Conservation (phyloP, 2,797 vertebrate species). For the Sebastolobus alascanus region DNA sequence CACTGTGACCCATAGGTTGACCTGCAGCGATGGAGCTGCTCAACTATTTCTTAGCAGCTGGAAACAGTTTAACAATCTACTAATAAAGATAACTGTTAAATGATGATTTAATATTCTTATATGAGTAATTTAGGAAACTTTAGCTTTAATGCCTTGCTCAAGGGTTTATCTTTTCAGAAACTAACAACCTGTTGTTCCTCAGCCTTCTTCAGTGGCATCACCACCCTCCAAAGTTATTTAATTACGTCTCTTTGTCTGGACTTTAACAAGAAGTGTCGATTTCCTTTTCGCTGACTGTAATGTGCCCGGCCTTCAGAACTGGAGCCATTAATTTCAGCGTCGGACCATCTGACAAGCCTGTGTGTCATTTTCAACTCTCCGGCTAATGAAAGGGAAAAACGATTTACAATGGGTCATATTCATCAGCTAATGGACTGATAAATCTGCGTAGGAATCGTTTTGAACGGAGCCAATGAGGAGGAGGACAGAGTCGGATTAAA, state of each 20-base stretch:
- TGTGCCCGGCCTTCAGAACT: slow-evolving; percentile 8
- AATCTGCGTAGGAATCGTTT: slow-evolving; percentile 12
- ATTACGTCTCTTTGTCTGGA: background rate
- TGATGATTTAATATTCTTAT: background rate
- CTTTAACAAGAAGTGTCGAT: background rate
- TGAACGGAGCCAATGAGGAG: slow-evolving; percentile 1
- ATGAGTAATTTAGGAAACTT: background rate
- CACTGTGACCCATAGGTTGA: background rate
- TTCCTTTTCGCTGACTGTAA: slow-evolving; percentile 19
- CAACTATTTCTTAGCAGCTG: background rate
- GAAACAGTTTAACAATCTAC: background rate
- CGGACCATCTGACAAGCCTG: slow-evolving; percentile 22
- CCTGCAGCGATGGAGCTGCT: background rate
- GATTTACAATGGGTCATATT: slow-evolving; percentile 33
- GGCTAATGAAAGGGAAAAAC: slow-evolving; percentile 57
- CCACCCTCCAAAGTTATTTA: background rate
- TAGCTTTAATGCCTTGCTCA: background rate
- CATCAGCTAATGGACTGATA: slow-evolving; percentile 47
- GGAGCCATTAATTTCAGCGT: slow-evolving; percentile 13
- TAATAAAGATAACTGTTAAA: background rate
- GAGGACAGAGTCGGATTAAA: slow-evolving; percentile 6
- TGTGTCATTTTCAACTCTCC: slow-evolving; percentile 29
- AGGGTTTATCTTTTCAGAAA: background rate
- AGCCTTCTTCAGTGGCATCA: background rate
- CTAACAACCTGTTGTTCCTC: background rate